Evolutionary conservation across 2,888 invertebrate species (phyloP), one percentile per base, ranked within the genome.

Genomic region (Rotaria socialis): DNA sequence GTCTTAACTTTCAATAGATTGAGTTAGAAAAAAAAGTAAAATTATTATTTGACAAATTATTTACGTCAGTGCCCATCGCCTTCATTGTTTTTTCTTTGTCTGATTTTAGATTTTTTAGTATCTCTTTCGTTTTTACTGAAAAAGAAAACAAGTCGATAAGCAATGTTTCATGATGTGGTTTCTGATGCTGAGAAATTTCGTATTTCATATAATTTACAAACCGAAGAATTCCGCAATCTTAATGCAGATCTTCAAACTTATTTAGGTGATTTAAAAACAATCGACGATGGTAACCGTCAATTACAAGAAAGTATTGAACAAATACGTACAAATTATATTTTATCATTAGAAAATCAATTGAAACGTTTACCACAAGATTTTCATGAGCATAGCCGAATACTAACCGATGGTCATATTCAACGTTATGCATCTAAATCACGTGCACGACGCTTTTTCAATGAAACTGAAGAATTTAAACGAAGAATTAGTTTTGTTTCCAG

Each of bases 141-240:
- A 35, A 35, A 1, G 2, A 35, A 35, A 35, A 2, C 2, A 35
- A 67, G 11, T 75, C n/a, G 47, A 75, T 8, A 24, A 75, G 7
- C 75, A 75, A 75, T 75, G 8, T 2, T 75, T 75, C 43, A 75
- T 75, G 43, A 75, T 75, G 6, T 43, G 43, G 75, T 75, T 75
- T n/a, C 16, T 47, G 43, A 43, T 5, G 47, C 47, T 47, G 75
- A 75, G 47, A 24, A 47, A 75, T 75, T 43, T 43, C 75, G 75
- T 24, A 5, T 75, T 10, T 75, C 75, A 75, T 75, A 75, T 75
- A 75, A 75, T 43, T 19, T 6, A 8, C 75, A 75, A 75, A 47
- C 22, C 24, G 75, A 75, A 43, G 75, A 75, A 75, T 75, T 75
- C 47, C 75, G 75, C 2, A 22, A 41, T 24, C 47, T 75, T 43